These are phyloP conservation scores for Myiozetetes cayanensis DNA, from an alignment of 2,113 vertebrate species.

Conservation along the genomic window DNA sequence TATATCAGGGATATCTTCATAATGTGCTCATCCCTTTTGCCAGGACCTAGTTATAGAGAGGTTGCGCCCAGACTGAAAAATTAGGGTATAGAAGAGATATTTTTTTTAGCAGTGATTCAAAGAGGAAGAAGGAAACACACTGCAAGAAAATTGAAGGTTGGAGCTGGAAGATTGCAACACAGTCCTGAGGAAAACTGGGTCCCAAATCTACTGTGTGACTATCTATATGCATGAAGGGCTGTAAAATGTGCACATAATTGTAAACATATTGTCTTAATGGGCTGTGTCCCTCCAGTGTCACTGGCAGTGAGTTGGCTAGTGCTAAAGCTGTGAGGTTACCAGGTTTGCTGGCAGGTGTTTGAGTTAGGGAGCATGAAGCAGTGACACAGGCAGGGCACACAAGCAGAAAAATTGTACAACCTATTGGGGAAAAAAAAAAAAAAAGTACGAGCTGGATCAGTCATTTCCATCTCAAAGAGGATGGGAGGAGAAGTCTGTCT, in stretches of 20 bases:
- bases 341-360: not conserved
- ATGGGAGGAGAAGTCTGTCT: slow-evolving; percentile 17
- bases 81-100: not conserved
- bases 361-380: not conserved
- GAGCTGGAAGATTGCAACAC: not conserved
- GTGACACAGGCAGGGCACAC: not conserved
- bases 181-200: not conserved
- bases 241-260: not conserved
- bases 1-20: not conserved
- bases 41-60: not conserved
- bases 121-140: not conserved
- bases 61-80: not conserved
- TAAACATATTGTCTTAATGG: not conserved
- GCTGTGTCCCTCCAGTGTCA: not conserved
- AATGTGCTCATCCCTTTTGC: not conserved
- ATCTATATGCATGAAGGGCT: not conserved
- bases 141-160: not conserved
- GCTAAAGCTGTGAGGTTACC: not conserved
- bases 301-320: not conserved
- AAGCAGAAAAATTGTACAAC: not conserved
- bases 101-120: not conserved
- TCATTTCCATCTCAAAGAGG: slow-evolving; percentile 53
- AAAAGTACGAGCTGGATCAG: not conserved
- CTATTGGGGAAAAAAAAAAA: not conserved
- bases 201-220: not conserved